Evolutionary conservation across 1,140 invertebrate genomes (phyloP), one percentile per base, ranked within the genome.

Genomic region (Lasaia peninsularis): DNA sequence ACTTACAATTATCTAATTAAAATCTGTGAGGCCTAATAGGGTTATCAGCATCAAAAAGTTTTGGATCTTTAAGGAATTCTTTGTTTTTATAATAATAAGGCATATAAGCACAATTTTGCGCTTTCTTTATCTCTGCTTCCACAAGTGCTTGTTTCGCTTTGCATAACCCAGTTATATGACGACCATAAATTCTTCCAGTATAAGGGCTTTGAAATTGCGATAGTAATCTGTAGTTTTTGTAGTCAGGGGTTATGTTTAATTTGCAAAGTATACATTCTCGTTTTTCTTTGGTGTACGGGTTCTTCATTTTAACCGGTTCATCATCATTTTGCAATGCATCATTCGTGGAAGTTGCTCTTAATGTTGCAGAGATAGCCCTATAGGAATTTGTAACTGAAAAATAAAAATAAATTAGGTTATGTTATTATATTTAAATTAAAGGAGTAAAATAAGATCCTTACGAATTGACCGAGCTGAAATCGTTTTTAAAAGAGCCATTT

Each of bases 181-280:
- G 91, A 0, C 95, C 95, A 87, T 99, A 99, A 56, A 98, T 92
- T 66, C 92, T 91, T 8, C 98, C 98, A 9, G 98, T 99, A 71
- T 95, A 97, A 0, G 95, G 93, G 40, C 97, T 99, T 75, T 98
- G 94, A 88, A 99, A 99, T 79, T 99, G 98, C 11, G 97, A 98
- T 1, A 99, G 80, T 5, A 99, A 81, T 55, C 95, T 92, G 0
- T 94, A 92, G 89, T 99, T 99, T 85, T 98, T 99, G 74, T 98
- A 99, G 89, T 98, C 92, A 0, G 96, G 93, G 9, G 90, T 87
- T 49, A 99, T 94, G 21, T 96, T 92, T 58, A 95, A 88, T 86
- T 94, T 93, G 86, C 98, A 99, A n/a, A 99, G 84, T 64, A 99
- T 92, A 73, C 98, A 99, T 69, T 92, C 78, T 9, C 82, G 86